Evolutionary conservation across 2,888 invertebrate genomes (phyloP), one percentile per base, ranked within the genome.

Genomic region (Macaria liturata): DNA sequence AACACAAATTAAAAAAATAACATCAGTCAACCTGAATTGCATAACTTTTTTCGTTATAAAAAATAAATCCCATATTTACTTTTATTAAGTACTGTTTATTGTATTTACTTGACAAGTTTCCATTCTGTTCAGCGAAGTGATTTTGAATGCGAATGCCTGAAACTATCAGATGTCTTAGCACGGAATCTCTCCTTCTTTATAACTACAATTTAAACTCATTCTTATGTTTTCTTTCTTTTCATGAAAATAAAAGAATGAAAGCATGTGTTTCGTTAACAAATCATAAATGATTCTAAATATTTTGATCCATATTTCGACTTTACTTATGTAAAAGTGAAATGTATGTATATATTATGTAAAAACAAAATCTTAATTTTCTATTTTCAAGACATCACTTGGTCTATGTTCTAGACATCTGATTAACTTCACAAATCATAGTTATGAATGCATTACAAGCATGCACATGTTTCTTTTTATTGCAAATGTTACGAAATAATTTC

Each of bases 151-250:
- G 53, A 54, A 56, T 62, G 61, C 49, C 20, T 20, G 20, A 45
- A 43, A 48, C 47, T 47, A 54, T 50, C 45, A 43, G 50, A 48
- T 52, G 50, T 54, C 54, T 61, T 49, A 57, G 65, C 65, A 65
- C 61, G 62, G 55, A 53, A 44, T 61, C 59, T 59, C 30, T 51
- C 55, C 59, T 53, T 34, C 31, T 45, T 37, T 37, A 44, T 9
- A 47, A 46, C 32, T 32, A 40, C 20, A 2, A 20, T 20, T 20
- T 20, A 1, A 32, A 30, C 30, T 7, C 46, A n/a, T 61, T 60
- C 56, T 57, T 57, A 54, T 30, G 53, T 9, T 51, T 20, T 37
- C 54, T 32, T 48, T 40, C 40, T 32, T 7, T 39, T 39, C 32
- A 9, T 49, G 20, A 20, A 49, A 39, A 45, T 47, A 32, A 4